A percentile compares a stretch with the other conserved stretches of the same genome.
Evolutionary conservation across 2,888 invertebrate species (phyloP).

Genomic region (Nymphalis c-album): DNA sequence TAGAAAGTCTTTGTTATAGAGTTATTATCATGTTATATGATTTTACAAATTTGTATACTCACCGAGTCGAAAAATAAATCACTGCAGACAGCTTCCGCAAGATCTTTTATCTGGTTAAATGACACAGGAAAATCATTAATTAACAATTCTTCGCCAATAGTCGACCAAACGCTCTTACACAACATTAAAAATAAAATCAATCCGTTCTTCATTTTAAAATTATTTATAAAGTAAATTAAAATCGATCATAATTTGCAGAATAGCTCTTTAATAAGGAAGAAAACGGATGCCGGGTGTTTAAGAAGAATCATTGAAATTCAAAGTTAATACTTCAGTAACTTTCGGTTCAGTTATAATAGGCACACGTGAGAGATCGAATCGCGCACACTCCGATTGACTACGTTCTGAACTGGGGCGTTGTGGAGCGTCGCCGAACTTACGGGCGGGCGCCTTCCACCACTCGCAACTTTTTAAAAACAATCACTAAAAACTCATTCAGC

Average conservation of each 20-base stretch:
- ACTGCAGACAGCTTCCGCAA: constrained; percentile 38
- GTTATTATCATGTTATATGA: neutral
- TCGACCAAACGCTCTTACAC: constrained; percentile 17
- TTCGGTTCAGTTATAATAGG: constrained; percentile 34
- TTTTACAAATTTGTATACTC: constrained; percentile 19
- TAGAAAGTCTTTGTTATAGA: neutral
- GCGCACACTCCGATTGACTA: constrained; percentile 53
- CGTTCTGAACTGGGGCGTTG: constrained; percentile 52
- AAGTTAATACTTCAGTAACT: constrained; percentile 30
- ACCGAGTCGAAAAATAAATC: constrained; percentile 34
- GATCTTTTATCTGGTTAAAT: constrained; percentile 28
- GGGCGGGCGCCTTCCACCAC: constrained; percentile 39
- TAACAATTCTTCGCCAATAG: constrained; percentile 24
- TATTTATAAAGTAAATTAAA: neutral
- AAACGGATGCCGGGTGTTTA: neutral
- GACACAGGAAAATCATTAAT: constrained; percentile 34
- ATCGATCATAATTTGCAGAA: neutral
- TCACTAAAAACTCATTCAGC: constrained; percentile 22
- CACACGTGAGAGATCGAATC: constrained; percentile 32
- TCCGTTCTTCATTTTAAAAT: constrained; percentile 13
- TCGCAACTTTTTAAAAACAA: constrained; percentile 32
- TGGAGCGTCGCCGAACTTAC: constrained; percentile 44
- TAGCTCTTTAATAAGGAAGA: neutral
- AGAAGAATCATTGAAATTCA: constrained; percentile 5
- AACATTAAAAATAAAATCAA: constrained; percentile 21